Evolutionary conservation across 2,888 invertebrate genomes (phyloP).

Genomic region (Lepidocyrtoides sp.): DNA sequence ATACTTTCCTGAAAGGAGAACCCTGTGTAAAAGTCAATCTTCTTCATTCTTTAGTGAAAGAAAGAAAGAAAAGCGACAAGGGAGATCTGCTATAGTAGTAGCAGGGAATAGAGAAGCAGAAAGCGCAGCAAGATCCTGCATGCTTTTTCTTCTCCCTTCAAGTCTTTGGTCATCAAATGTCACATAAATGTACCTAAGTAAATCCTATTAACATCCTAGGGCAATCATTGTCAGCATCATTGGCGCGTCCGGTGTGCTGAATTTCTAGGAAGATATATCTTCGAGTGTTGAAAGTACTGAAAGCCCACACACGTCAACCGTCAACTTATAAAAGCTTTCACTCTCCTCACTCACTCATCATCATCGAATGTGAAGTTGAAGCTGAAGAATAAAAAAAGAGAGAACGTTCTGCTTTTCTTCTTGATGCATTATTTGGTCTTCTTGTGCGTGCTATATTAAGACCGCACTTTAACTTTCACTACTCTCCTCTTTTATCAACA

Average conservation of each 20-base stretch:
- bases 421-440: no score
- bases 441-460: not conserved
- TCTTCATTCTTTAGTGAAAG: not conserved
- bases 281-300: not conserved
- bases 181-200: slow-evolving; percentile 69
- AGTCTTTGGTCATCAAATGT: slow-evolving; percentile 71
- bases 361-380: slow-evolving; percentile 19
- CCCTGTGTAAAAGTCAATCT: slow-evolving; percentile 47
- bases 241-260: not conserved
- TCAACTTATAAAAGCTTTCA: slow-evolving; percentile 65
- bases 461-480: not conserved
- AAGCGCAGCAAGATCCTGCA: not conserved
- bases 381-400: not conserved
- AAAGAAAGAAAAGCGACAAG: not conserved
- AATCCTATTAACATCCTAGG: slow-evolving; percentile 73
- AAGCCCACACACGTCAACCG: slow-evolving; percentile 54
- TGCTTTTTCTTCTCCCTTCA: not conserved
- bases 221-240: slow-evolving; percentile 61
- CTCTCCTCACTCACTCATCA: slow-evolving; percentile 10
- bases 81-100: slow-evolving; percentile 5
- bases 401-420: not conserved
- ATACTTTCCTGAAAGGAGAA: not conserved
- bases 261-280: not conserved
- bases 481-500: slow-evolving; percentile 11
- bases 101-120: not conserved